Base-by-base conservation (phyloP, 2,113 vertebrate genomes). In the Glaucomys volans region DNA sequence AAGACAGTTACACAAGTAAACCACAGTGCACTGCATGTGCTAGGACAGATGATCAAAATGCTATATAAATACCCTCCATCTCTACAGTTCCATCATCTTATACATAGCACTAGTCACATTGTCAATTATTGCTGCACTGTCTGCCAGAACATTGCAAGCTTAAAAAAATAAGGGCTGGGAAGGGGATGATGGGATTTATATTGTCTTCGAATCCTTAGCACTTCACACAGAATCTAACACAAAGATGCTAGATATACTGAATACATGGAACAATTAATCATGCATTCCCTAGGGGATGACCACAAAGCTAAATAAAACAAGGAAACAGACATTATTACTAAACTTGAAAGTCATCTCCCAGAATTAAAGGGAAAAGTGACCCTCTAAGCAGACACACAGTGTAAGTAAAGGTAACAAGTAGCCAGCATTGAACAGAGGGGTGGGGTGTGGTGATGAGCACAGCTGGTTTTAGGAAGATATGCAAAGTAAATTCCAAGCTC, bases 1-100 rank as follows among this genome's bases (percentile, higher is more conserved):
- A 69, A 85, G 50, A 91, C 32, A 57, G 54, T 85, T 81, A 82
- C 67, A 94, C 62, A 82, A 86, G 64, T 59, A 24, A 90, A 89
- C 66, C 85, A 9, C 37, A 81, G 62, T 17, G 22, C 44, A 76
- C 8, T 16, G 10, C 32, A 95, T 72, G 24, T 42, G 54, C 24
- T 74, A 74, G 28, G 54, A 47, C 16, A 87, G 75, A 79, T 47
- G 47, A 79, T 75, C 52, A 64, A 57, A 62, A 76, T 71, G 9
- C 88, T 71, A 4, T 50, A 37, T 30, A 54, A 32, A 54, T 32
- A 88, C 4, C 20, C 83, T 80, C 37, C 67, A 52, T 71, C 32
- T 75, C 83, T 50, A 74, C 9, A 40, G 71, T 57, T 69, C 44
- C 71, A 64, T 64, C 24, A 1, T 40, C 54, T 77, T 76, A 30